Conservation (phyloP, 1,140 invertebrate species). For the Lepidurus apus region DNA sequence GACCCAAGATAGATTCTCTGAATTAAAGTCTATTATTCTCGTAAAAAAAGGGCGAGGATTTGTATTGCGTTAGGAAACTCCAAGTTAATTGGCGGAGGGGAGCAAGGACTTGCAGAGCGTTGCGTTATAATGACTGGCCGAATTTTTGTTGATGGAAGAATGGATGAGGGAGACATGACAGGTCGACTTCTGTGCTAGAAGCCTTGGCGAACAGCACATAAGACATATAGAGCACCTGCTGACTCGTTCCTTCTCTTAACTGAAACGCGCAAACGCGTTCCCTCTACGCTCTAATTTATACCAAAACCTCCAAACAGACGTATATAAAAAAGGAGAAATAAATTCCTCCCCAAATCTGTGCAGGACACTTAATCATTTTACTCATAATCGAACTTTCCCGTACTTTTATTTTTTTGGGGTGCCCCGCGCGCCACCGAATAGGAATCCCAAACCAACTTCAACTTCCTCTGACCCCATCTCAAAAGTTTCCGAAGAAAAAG, state of each 20-base stretch:
- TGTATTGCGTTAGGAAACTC: not conserved
- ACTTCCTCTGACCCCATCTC: not conserved
- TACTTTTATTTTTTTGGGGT: not conserved
- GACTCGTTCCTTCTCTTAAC: not conserved
- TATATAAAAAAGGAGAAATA: not conserved
- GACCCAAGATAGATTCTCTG: too few species aligned
- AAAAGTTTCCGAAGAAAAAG: not conserved
- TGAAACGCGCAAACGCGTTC: not conserved
- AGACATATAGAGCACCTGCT: not conserved
- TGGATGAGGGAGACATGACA: conserved; percentile 18
- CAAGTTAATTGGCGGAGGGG: not conserved
- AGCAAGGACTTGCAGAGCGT: not conserved
- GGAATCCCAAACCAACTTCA: not conserved
- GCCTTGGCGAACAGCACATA: not conserved
- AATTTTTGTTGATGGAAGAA: not conserved
- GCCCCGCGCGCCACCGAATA: too few species aligned
- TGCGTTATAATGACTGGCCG: conserved; percentile 14
- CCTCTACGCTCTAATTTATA: conserved; percentile 2
- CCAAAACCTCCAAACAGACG: not conserved
- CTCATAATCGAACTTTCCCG: not conserved
- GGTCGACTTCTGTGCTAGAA: conserved; percentile 21
- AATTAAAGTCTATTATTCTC: too few species aligned
- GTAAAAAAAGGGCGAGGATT: too few species aligned
- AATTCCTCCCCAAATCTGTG: not conserved
- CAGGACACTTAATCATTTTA: not conserved